Base-by-base conservation (phyloP, 2,888 invertebrate genomes). In the Hirtodrosophila confusa region DNA sequence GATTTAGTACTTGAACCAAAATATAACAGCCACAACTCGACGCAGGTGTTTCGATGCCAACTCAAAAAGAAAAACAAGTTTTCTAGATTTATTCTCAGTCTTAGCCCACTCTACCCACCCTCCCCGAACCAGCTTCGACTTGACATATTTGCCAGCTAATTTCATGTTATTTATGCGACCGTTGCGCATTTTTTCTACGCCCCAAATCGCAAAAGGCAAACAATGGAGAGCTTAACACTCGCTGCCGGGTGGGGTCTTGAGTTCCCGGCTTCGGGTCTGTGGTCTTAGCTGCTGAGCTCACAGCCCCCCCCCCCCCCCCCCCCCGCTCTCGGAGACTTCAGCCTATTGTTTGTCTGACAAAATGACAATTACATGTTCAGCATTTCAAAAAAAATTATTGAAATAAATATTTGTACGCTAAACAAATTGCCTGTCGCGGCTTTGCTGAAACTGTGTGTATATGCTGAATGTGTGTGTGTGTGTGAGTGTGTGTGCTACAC, bases 121-220 rank as follows among this genome's bases (percentile, higher is more conserved):
- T 17, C 17, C 17, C 17, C 1, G 2, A 17, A 48, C 33, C 23
- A 36, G 41, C 64, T 63, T 5, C 60, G 62, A 63, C 69, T 86
- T 86, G 80, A 83, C 88, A 88, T 88, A 86, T 82, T 82, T 80
- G 87, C 68, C 78, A 64, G 84, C 88, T 82, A 82, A 82, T 82
- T 82, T 82, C 74, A 61, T 80, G 88, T 86, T 86, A 80, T 80
- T 88, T 80, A 87, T 87, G 88, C 61, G 75, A 33, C 69, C 63
- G 33, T 63, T 77, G 77, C 61, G 76, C 77, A 75, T 64, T 75
- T 75, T 58, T 66, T 47, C 31, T 41, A 23, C 8, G 29, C 37
- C 63, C 45, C 56, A 53, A 50, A 53, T 35, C 54, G 43, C 61
- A 55, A 66, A 47, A 70, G 57, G 35, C 86, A 72, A 83, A 82